phyloP scores from a whole-genome alignment of 2,113 vertebrate species.

The Sturnus vulgaris region DNA sequence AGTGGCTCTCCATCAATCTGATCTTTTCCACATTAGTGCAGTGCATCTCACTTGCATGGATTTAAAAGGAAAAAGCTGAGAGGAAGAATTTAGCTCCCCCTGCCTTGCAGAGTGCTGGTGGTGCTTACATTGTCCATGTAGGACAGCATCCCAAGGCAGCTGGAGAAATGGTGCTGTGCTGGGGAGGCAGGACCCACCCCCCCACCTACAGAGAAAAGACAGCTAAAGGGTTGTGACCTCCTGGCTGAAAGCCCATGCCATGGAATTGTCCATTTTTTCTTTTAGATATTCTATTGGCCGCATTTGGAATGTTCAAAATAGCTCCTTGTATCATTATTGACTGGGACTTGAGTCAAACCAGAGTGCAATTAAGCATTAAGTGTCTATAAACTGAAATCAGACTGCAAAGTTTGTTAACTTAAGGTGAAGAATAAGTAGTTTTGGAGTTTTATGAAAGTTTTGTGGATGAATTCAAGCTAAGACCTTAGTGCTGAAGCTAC shows the following conservation, averaged over 20 bases:
- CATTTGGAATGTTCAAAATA: background rate
- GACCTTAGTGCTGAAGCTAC: background rate
- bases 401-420: background rate
- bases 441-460: background rate
- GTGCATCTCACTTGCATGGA: background rate
- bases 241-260: background rate
- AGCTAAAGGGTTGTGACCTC: background rate
- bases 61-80: background rate
- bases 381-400: background rate
- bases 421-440: background rate
- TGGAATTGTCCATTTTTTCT: background rate
- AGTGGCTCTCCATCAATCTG: background rate
- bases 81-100: background rate
- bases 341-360: background rate
- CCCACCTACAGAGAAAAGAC: background rate
- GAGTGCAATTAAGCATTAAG: background rate
- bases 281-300: background rate
- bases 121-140: rapidly evolving
- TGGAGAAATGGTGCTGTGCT: background rate
- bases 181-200: background rate
- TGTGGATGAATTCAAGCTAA: background rate
- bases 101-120: background rate
- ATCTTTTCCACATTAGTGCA: background rate
- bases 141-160: background rate
- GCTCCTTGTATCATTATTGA: background rate